phyloP scores from a whole-genome alignment of 2,888 invertebrate genomes.

The Acanthosoma haemorrhoidale region DNA sequence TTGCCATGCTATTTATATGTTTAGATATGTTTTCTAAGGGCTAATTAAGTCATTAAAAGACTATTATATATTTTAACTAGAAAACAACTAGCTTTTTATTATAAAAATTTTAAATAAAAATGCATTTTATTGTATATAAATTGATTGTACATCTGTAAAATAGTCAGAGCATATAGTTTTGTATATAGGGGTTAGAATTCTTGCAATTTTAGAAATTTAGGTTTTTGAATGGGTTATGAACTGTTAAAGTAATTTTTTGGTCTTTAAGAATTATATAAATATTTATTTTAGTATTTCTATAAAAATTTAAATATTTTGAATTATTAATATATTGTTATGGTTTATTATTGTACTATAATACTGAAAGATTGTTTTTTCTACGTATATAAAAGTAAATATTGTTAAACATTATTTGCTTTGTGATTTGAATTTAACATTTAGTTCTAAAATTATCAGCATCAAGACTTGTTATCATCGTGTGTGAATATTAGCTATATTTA shows the following conservation, averaged over 20 bases:
- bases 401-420: slow-evolving; percentile 6
- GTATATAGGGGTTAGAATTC: slow-evolving; percentile 6
- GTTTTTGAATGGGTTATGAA: slow-evolving; percentile 14
- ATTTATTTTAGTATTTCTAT: slow-evolving; percentile 15
- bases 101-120: neutral
- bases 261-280: neutral
- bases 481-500: neutral
- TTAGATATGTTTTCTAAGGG: neutral
- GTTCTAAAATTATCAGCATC: neutral
- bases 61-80: neutral
- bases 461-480: neutral
- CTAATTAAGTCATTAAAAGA: slow-evolving; percentile 6
- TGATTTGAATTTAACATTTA: neutral
- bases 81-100: neutral
- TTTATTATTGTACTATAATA: slow-evolving; percentile 11
- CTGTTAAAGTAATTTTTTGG: neutral
- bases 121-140: slow-evolving; percentile 15
- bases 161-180: slow-evolving; percentile 24
- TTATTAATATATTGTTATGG: slow-evolving; percentile 11
- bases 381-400: slow-evolving; percentile 5
- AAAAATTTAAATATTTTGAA: slow-evolving; percentile 9
- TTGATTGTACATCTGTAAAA: slow-evolving; percentile 16
- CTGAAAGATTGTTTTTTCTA: slow-evolving; percentile 9
- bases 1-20: neutral
- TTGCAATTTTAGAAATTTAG: slow-evolving; percentile 21